These are phyloP conservation scores for Circaetus gallicus DNA, from an alignment of 2,113 vertebrate genomes.

Conservation along the genomic window DNA sequence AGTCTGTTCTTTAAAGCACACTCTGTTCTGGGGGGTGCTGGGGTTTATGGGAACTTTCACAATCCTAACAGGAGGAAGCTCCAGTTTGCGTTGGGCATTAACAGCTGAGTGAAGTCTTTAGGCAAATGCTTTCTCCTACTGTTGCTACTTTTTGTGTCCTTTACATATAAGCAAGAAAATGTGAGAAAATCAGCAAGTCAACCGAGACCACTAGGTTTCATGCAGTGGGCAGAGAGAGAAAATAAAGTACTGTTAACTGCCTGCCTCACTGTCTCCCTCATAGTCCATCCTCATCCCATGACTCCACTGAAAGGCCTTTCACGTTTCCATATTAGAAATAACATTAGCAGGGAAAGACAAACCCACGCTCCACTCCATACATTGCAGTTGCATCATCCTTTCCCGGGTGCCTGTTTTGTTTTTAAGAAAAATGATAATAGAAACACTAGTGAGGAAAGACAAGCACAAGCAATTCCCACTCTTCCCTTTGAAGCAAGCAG, in stretches of 20 bases:
- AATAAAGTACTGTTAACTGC: not conserved
- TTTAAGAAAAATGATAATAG: conserved; percentile 16
- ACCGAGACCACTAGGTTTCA: not conserved
- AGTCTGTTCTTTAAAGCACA: not conserved
- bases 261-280: not conserved
- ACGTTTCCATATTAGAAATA: not conserved
- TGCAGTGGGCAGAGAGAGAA: not conserved
- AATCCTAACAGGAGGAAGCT: not conserved
- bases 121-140: not conserved
- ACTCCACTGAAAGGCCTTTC: not conserved
- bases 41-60: not conserved
- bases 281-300: not conserved
- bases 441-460: conserved; percentile 15
- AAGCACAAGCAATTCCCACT: conserved; percentile 44
- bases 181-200: not conserved
- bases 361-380: not conserved
- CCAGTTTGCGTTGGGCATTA: not conserved
- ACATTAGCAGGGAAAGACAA: not conserved
- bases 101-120: not conserved
- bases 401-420: conserved; percentile 37
- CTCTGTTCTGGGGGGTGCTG: not conserved
- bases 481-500: conserved; percentile 29
- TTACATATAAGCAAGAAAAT: not conserved
- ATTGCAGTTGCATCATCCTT: not conserved
- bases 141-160: not conserved